Base-by-base conservation (phyloP, 2,888 invertebrate species). In the Hypsopygia costalis region DNA sequence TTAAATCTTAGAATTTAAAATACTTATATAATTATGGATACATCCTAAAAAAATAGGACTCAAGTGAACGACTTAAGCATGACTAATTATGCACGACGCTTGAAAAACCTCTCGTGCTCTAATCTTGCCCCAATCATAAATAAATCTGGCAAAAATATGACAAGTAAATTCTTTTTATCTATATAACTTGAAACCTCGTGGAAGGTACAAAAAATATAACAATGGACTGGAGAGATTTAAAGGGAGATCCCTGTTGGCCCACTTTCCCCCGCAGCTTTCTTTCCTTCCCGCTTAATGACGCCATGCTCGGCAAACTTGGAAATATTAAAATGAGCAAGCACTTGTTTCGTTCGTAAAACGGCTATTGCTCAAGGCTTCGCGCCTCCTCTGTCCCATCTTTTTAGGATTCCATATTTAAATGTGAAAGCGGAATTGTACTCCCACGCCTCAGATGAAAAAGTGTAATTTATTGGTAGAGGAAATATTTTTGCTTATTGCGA, bases 251-350 rank as follows among this genome's bases (percentile, higher is more conserved):
- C 69, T 54, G 62, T 62, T 72, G 78, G 68, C 76, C 81, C 73
- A 81, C 66, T 81, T 81, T 76, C 61, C 60, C 57, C 61, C 63
- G 64, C 59, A 4, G 16, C 16, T 16, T 16, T 63, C 74, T 79
- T 80, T 75, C 32, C 38, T 12, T 66, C 62, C 64, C 69, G 67
- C 77, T 70, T 85, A 87, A 85, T 85, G 86, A 83, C 79, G 73
- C 68, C 62, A 62, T 58, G 63, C 70, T 58, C 69, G 67, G 66
- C 63, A 72, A 85, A 81, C 69, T 81, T 79, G 81, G 74, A 75
- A 82, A 81, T 86, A 87, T 87, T 87, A 88, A 87, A 88, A 87
- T 83, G 86, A 85, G 80, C 81, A 72, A 81, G 82, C 79, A 81
- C 83, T 86, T 82, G 82, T 81, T 80, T 76, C 80, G 69, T 65